Conservation (phyloP, 2,797 vertebrate genomes). For the Lithobates sylvaticus region DNA sequence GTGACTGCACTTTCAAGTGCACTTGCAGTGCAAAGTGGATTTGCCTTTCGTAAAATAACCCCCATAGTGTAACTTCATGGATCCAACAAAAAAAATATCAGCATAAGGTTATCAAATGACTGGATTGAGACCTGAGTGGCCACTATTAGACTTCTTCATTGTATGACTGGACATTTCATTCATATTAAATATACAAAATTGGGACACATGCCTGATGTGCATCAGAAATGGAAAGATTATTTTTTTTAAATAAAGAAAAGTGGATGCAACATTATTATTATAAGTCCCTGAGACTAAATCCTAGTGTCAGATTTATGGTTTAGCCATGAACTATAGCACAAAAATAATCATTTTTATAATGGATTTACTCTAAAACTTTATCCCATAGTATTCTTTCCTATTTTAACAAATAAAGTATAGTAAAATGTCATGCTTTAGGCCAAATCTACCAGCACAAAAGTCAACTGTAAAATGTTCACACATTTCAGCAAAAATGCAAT, state of each 20-base stretch:
- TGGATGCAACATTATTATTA: slow-evolving; percentile 7
- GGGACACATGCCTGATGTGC: neutral
- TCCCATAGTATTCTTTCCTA: neutral
- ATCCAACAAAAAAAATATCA: neutral
- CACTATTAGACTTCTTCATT: neutral
- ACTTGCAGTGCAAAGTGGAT: too few species aligned
- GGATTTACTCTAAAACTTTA: slow-evolving; percentile 16
- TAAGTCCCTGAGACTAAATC: slow-evolving; percentile 58
- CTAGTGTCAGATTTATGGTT: slow-evolving; percentile 23
- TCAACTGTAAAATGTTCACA: slow-evolving; percentile 17
- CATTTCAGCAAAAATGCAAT: slow-evolving; percentile 8
- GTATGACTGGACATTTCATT: too few species aligned
- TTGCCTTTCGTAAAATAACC: too few species aligned
- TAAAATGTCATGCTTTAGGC: slow-evolving; percentile 19
- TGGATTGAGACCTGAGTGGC: neutral
- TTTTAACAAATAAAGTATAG: slow-evolving; percentile 29
- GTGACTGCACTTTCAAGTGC: too few species aligned
- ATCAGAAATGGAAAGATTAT: neutral
- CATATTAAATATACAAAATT: neutral
- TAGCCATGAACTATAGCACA: slow-evolving; percentile 16
- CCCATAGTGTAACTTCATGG: too few species aligned
- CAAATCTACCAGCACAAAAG: slow-evolving; percentile 7
- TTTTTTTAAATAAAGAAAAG: slow-evolving; percentile 14
- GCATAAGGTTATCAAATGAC: neutral
- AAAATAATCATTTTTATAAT: slow-evolving; percentile 34